phyloP scores from a whole-genome alignment of 2,113 vertebrate genomes.

The Hoplias malabaricus region DNA sequence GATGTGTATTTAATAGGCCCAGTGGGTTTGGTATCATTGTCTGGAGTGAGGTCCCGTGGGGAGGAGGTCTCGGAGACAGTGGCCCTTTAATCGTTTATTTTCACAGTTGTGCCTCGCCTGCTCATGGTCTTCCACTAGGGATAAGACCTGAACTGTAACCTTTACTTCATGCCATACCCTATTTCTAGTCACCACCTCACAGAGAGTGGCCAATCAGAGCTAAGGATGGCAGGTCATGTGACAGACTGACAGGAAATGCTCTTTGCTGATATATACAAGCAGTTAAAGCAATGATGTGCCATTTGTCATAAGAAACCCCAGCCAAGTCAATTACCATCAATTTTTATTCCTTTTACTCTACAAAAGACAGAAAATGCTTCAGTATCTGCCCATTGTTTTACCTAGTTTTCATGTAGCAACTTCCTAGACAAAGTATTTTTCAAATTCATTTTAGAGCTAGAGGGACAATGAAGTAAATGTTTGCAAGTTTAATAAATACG shows the following conservation, averaged over 20 bases:
- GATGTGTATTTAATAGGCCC: background rate
- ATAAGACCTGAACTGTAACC: constrained; percentile 53
- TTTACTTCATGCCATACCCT: constrained; percentile 42
- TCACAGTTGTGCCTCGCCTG: constrained; percentile 59
- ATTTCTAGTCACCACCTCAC: background rate
- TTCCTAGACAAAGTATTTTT: too few species aligned
- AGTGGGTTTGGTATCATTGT: background rate
- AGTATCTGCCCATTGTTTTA: too few species aligned
- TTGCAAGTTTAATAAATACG: too few species aligned
- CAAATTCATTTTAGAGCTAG: too few species aligned
- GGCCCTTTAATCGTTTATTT: constrained; percentile 70
- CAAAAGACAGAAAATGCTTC: too few species aligned
- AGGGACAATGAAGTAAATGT: too few species aligned
- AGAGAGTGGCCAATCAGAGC: background rate
- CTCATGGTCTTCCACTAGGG: constrained; percentile 59
- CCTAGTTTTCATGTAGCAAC: too few species aligned
- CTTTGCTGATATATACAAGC: background rate
- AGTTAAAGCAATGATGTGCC: constrained; percentile 5
- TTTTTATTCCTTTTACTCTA: too few species aligned
- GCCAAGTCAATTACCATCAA: too few species aligned
- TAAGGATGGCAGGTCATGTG: background rate
- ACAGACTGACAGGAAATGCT: background rate
- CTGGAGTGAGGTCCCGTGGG: background rate
- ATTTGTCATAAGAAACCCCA: constrained; percentile 17
- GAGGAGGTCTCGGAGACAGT: constrained; percentile 60